Evolutionary conservation across 1,140 invertebrate species (phyloP), one percentile per base, ranked within the genome.

Genomic region (Anoplophora glabripennis): DNA sequence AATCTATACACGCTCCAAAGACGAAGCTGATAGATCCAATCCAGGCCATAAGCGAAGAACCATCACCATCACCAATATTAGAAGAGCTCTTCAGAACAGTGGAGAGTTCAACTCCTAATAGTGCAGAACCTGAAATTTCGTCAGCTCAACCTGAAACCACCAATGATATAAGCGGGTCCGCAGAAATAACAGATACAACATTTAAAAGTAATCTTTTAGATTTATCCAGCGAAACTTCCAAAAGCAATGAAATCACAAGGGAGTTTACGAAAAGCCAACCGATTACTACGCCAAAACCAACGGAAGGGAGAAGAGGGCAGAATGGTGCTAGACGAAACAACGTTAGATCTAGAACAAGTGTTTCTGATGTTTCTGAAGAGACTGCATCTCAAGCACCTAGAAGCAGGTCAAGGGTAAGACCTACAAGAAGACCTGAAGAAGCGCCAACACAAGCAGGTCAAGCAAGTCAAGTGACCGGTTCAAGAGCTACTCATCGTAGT

Each of bases 1-100:
- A 74, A 58, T 52, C 61, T n/a, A 57, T 53, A 21, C 64, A 69
- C 47, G 65, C 42, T 3, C 61, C 64, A 10, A 17, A 49, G 52
- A 57, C 45, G 54, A 47, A 37, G 7, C 51, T n/a, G n/a, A 12
- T n/a, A 57, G 45, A 18, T 12, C 53, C 28, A 10, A 44, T 47
- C 10, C 40, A 51, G 41, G 35, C 60, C 15, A 14, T 48, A 5
- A 48, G 21, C 11, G 34, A 38, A 8, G 45, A 59, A 42, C 10
- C 37, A 12, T 34, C 59, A 42, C 10, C 37, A 12, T 34, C 59
- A 21, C 21, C 21, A 28, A 28, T 28, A 28, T 21, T 60, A 11
- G 65, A 65, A 37, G 55, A 51, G 17, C 11, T 58, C 10, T 36
- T n/a, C 51, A 34, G 41, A 36, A 33, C 37, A 33, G 58, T 54